Evolutionary conservation across 2,113 vertebrate genomes (phyloP).

Genomic region (Capra hircus): DNA sequence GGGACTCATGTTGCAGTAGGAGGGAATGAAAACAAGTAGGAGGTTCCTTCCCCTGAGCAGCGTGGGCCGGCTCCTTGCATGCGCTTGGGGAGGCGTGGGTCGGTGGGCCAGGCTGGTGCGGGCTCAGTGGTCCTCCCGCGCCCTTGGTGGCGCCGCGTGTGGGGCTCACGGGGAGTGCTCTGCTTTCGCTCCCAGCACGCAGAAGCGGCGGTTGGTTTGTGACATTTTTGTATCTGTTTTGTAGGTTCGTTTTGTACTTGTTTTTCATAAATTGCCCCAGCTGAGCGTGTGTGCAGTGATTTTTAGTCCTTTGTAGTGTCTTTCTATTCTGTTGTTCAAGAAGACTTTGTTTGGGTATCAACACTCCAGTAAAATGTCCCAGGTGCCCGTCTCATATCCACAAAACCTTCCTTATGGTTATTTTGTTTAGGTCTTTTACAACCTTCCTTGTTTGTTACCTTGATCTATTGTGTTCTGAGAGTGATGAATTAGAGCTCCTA

Average conservation of each 20-base stretch:
- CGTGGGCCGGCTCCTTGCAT: background rate
- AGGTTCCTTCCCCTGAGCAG: background rate
- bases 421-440: background rate
- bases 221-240: background rate
- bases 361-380: background rate
- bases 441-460: background rate
- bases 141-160: no score
- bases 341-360: background rate
- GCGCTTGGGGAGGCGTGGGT: background rate
- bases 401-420: background rate
- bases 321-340: background rate
- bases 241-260: background rate
- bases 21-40: background rate
- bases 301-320: background rate
- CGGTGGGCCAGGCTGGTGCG: no score
- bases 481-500: background rate
- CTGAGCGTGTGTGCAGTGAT: background rate
- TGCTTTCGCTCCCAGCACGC: background rate
- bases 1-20: background rate
- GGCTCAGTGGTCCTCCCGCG: background rate
- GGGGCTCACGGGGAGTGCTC: background rate
- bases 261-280: background rate
- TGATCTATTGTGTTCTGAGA: background rate
- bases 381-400: background rate
- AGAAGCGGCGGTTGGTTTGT: background rate